Evolutionary conservation across 2,888 invertebrate genomes (phyloP), one percentile per base, ranked within the genome.

Genomic region (Ectobius pallidus): DNA sequence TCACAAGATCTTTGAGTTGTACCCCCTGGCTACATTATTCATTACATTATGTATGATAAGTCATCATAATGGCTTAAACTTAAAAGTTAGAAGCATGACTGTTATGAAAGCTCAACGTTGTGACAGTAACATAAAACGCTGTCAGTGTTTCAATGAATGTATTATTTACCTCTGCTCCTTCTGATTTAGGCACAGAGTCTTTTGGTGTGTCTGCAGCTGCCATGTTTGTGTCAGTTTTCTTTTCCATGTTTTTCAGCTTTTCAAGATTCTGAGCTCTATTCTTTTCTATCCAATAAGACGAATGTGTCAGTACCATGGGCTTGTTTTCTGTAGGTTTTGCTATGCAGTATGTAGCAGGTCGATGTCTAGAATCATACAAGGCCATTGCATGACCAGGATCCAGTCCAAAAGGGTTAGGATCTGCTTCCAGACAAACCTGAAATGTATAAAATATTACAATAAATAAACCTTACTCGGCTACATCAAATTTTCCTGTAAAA

Each of bases 291-390:
- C 88, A 86, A 77, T 88, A 87, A 68, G 89, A 88, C 73, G 90
- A 90, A 82, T 90, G 90, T 77, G 89, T 90, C 80, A 90, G 79
- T 86, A 78, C 88, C 87, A 79, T 88, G 87, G 69, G 70, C 42
- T 67, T 62, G 14, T 70, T 44, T 3, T 70, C 77, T 16, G 79
- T 25, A 80, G 87, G 86, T 80, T 85, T 84, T 70, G 92, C 88
- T 46, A 88, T 85, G 25, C 88, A 86, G 76, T 88, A 88, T 78
- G 82, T 86, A 76, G 86, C 84, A 72, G 88, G 87, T 11, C 90
- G 87, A 81, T 94, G 93, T 76, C 94, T 87, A 73, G 94, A 94
- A 84, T 94, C 93, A 82, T 95, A 95, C 67, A 82, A 80, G 0
- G 82, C 82, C 88, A 91, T 90, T 74, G 89, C 89, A 80, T 87